Conservation (phyloP, 2,888 invertebrate species). For the Drosophila birchii region DNA sequence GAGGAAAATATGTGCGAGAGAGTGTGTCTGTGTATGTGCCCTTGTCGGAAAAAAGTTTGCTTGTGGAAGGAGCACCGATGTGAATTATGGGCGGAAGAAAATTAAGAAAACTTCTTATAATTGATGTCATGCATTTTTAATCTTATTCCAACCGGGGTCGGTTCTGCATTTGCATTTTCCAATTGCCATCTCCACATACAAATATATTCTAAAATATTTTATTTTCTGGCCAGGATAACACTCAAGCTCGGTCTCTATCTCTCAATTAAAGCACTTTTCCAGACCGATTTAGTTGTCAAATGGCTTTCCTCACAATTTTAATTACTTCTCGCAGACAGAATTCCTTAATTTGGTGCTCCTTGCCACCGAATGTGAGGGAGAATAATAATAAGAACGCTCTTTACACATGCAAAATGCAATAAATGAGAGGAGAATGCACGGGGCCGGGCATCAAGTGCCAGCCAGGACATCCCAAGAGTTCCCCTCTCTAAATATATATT, state of each 20-base stretch:
- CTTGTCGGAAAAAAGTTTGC: slow-evolving; percentile 48
- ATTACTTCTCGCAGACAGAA: slow-evolving; percentile 43
- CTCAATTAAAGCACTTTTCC: slow-evolving; percentile 22
- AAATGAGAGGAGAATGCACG: slow-evolving; percentile 33
- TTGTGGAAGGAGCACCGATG: slow-evolving; percentile 51
- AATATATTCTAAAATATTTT: slow-evolving; percentile 13
- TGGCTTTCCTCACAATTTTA: slow-evolving; percentile 37
- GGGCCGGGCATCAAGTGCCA: slow-evolving; percentile 30
- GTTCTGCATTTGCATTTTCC: slow-evolving; percentile 43
- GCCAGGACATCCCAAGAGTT: slow-evolving; percentile 18
- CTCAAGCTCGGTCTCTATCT: slow-evolving; percentile 14
- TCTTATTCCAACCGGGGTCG: slow-evolving; percentile 35
- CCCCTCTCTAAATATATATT: slow-evolving; percentile 5
- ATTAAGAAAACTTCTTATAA: slow-evolving; percentile 76
- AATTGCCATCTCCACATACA: slow-evolving; percentile 1
- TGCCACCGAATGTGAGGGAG: slow-evolving; percentile 24
- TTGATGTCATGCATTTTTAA: slow-evolving; percentile 74
- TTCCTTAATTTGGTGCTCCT: slow-evolving; percentile 49
- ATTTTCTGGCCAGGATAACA: slow-evolving; percentile 5
- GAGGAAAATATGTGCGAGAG: slow-evolving; percentile 26
- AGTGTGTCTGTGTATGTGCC: slow-evolving; percentile 9
- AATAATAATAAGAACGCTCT: slow-evolving; percentile 37
- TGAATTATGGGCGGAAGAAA: slow-evolving; percentile 70
- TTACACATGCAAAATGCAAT: slow-evolving; percentile 57
- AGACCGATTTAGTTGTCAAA: slow-evolving; percentile 13